Evolutionary conservation across 2,888 invertebrate species (phyloP).

Genomic region (Ceratothoa steindachneri): DNA sequence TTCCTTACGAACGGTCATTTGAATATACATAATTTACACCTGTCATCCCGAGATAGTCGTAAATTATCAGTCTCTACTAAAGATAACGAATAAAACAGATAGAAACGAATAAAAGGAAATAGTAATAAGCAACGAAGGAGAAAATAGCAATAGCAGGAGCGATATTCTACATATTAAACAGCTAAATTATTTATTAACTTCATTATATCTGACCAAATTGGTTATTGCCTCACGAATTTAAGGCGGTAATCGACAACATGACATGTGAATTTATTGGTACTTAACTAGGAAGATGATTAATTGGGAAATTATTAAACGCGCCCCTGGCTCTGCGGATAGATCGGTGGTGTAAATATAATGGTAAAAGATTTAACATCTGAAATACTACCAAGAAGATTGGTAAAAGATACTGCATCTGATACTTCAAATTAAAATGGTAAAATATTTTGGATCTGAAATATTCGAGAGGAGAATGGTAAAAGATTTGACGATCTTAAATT

Average conservation of each 20-base stretch:
- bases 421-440: no score
- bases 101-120: conserved; percentile 10
- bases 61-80: not conserved
- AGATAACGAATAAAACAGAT: not conserved
- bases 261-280: not conserved
- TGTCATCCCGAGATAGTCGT: not conserved
- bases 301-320: not conserved
- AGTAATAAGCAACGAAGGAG: conserved; percentile 14
- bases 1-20: no score
- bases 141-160: conserved; percentile 9
- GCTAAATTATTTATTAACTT: conserved; percentile 10
- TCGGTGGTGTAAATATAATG: no score
- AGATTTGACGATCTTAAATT: no score
- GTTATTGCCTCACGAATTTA: conserved; percentile 5
- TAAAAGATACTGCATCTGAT: no score
- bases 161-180: conserved; percentile 12
- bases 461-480: no score
- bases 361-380: no score
- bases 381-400: no score
- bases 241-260: not conserved
- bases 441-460: no score
- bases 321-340: not conserved
- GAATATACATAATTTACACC: not conserved
- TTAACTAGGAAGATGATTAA: not conserved
- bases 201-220: not conserved